Evolutionary conservation across 2,797 vertebrate genomes (phyloP), one percentile per base, ranked within the genome.

Genomic region (Holocentrus rufus): DNA sequence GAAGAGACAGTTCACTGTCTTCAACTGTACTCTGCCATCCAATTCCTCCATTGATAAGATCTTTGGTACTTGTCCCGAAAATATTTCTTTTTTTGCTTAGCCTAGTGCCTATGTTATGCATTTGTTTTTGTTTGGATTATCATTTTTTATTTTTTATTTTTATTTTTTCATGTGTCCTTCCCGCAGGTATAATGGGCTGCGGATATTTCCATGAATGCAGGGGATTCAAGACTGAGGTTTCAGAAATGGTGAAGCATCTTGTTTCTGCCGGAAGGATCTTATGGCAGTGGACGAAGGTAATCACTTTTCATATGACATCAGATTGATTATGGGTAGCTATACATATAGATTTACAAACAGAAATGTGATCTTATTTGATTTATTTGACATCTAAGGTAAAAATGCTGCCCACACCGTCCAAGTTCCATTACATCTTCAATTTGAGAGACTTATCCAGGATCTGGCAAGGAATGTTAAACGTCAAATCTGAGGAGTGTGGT

Each of bases 351-450:
- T 74, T 58, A 34, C 57, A 27, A 60, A 44, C 49, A 17, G 69
- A 57, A n/a, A 54, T n/a, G 25, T 82, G n/a, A 67, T 22, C 42
- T 79, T 46, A 22, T 70, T 56, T 17, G 2, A 49, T 69, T 69
- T 79, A 82, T 95, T 93, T 84, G 91, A 91, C 63, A 49, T 57
- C 75, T 1, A 67, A 89, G 84, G 66, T 54, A 17, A 96, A 95
- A 89, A 96, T 97, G 95, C 90, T 97, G 18, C 95, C 96, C 0
- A 96, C 95, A 0, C 96, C 96, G 22, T 94, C 95, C 56, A 97
- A 96, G 69, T 97, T 96, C 82, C 96, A 97, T 88, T 97, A 97
- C 13, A 74, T 96, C 52, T 97, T 97, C 77, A 97, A 95, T 76
- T 92, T 97, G 82, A 92, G 96, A 83, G 96, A 97, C 72, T 93